A percentile compares a stretch with the other conserved stretches of the same genome.
Conservation (phyloP, 37 sponge, comb jelly and placozoan genomes). For the Mnemiopsis leidyi region DNA sequence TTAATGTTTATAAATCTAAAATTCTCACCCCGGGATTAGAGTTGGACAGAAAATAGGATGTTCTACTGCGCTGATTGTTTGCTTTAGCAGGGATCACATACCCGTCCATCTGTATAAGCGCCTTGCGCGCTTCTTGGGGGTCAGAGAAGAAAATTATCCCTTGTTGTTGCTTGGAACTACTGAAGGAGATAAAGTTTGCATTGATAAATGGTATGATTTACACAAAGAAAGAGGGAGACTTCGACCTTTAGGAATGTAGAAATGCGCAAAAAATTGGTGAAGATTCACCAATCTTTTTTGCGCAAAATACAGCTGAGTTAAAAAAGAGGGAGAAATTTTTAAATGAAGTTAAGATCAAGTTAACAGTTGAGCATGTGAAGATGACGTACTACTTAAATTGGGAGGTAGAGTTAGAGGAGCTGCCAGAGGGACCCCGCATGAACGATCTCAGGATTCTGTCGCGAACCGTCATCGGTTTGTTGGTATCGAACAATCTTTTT, state of each 20-base stretch:
- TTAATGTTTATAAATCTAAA: too few relatives aligned
- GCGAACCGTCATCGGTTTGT: conserved; percentile 34
- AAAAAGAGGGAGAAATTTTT: too few relatives aligned
- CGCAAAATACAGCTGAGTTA: too few relatives aligned
- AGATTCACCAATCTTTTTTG: neutral
- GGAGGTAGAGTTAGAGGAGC: neutral
- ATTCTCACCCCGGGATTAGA: conserved; percentile 53
- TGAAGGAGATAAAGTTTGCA: too few relatives aligned
- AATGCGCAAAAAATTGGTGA: too few relatives aligned
- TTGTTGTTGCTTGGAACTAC: conserved; percentile 62
- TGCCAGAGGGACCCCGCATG: neutral
- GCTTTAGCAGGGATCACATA: conserved; percentile 48
- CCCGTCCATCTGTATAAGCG: conserved; percentile 56
- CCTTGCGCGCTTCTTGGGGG: conserved; percentile 25
- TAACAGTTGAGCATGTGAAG: too few relatives aligned
- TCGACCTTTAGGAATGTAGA: too few relatives aligned
- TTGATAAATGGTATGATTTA: too few relatives aligned
- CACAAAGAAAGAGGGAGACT: too few relatives aligned
- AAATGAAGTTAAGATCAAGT: too few relatives aligned
- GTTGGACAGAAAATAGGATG: neutral
- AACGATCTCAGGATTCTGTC: conserved; percentile 46
- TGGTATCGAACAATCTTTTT: conserved; percentile 12
- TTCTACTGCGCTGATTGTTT: neutral
- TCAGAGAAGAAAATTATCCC: conserved; percentile 62
- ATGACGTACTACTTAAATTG: neutral